phyloP scores from a whole-genome alignment of 2,797 vertebrate genomes.

The Argentina silus region DNA sequence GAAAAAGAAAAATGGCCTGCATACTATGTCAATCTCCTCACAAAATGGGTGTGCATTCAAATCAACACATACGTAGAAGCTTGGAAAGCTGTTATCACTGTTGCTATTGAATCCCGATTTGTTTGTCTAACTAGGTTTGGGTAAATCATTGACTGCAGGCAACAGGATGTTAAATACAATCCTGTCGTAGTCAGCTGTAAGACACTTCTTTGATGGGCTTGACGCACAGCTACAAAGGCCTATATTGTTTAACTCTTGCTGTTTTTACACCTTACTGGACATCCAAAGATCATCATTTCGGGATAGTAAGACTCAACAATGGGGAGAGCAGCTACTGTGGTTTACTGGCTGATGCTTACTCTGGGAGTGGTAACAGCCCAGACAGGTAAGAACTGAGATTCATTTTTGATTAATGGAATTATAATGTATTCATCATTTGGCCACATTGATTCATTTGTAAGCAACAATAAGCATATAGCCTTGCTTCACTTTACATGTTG shows the following conservation, averaged over 20 bases:
- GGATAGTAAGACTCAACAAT: conserved; percentile 38
- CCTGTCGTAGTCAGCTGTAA: neutral
- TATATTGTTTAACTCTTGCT: neutral
- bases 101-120: neutral
- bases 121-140: conserved; percentile 5
- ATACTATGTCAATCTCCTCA: neutral
- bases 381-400: conserved; percentile 70
- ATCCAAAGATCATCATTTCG: neutral
- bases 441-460: too few species aligned
- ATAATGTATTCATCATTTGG: too few species aligned
- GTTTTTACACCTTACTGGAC: conserved; percentile 12
- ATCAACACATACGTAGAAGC: neutral
- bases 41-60: neutral
- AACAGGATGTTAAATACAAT: neutral
- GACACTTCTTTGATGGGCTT: neutral
- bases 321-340: conserved; percentile 31
- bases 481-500: too few species aligned
- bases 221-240: neutral
- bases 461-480: too few species aligned
- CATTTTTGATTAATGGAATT: neutral
- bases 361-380: conserved; percentile 72
- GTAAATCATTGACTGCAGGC: conserved; percentile 51
- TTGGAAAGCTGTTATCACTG: neutral
- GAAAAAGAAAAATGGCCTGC: too few species aligned
- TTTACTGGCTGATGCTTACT: conserved; percentile 61